Base-by-base conservation (phyloP, 2,888 invertebrate species). In the Macrophya annulata region DNA sequence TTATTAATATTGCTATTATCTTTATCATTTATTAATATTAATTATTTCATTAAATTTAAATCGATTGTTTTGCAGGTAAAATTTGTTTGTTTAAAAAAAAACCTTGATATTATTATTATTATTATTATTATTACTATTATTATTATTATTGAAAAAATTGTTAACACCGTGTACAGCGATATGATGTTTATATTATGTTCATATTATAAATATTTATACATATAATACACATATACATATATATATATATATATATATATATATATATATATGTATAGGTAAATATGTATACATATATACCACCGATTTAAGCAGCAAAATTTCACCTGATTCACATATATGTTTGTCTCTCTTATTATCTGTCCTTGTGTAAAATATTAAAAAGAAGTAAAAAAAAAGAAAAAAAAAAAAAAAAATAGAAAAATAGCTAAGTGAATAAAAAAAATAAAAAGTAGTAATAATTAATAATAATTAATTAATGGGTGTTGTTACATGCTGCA, bases 1-100 rank as follows among this genome's bases (percentile, higher is more conserved):
- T 86, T 85, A 86, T 86, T 86, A 55, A 21, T 12, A 43, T 59
- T 79, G n/a, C 59, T 62, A 21, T 62, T 40, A 62, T 37, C 37
- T 17, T 81, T 25, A 45, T 59, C 45, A 25, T 79, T 79, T 12
- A 59, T 21, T 62, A 21, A 8, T 81, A 43, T 43, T 37, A 12
- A 37, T 17, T 68, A 3, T 74, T 9, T 45, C n/a, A 74, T 45
- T 48, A 5, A 48, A 45, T 25, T 48, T 76, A 8, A 25, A 51
- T 43, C 45, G 48, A 43, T 21, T 76, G 5, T 62, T 62, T 62
- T 62, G 25, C 62, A 62, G 62, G 62, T 62, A 62, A 21, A 62
- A 62, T 62, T 55, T 55, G 31, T 31, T 31, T 31, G 31, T 6
- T n/a, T 55, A 6, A 55, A n/a, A 5, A 55, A 17, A 17, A n/a